Percentiles rank a stretch among this genome's conserved stretches.
Evolutionary conservation across 2,888 invertebrate genomes (phyloP).

Genomic region (Dolomedes plantarius): DNA sequence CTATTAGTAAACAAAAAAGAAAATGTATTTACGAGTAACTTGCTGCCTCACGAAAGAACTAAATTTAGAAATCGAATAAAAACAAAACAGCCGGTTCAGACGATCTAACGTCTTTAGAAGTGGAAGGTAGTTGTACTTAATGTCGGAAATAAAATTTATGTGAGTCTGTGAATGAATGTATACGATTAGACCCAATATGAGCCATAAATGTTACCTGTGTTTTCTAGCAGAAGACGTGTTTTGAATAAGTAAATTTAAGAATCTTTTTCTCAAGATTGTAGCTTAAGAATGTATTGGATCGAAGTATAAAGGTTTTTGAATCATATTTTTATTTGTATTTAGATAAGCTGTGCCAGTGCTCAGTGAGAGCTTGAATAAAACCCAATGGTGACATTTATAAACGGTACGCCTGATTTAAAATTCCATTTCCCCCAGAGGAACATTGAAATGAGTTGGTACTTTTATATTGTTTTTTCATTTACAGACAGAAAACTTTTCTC

Average conservation of each 20-base stretch:
- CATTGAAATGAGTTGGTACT: slow-evolving; percentile 19
- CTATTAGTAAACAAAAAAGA: background rate
- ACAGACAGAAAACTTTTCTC: background rate
- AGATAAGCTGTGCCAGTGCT: background rate
- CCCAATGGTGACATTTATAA: slow-evolving; percentile 62
- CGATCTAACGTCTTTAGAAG: slow-evolving; percentile 18
- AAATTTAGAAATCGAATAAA: slow-evolving; percentile 58
- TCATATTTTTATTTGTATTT: slow-evolving; percentile 4
- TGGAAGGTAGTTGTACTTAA: slow-evolving; percentile 40
- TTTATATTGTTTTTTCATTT: slow-evolving; percentile 34
- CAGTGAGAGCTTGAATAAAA: slow-evolving; percentile 34
- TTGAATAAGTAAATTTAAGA: slow-evolving; percentile 59
- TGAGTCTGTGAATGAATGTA: slow-evolving; percentile 43
- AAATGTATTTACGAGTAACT: slow-evolving; percentile 20
- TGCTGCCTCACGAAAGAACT: slow-evolving; percentile 37
- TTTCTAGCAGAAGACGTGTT: slow-evolving; percentile 31
- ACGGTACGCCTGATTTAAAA: slow-evolving; percentile 53
- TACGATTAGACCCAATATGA: slow-evolving; percentile 47
- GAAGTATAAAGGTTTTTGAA: slow-evolving; percentile 19
- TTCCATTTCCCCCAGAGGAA: slow-evolving; percentile 44
- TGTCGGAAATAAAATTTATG: slow-evolving; percentile 61
- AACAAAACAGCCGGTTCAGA: background rate
- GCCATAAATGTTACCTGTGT: slow-evolving; percentile 54
- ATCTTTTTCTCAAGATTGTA: background rate
- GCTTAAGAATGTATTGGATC: slow-evolving; percentile 29